phyloP scores from a whole-genome alignment of 2,888 invertebrate genomes.

The Lepidocyrtinus sp. region DNA sequence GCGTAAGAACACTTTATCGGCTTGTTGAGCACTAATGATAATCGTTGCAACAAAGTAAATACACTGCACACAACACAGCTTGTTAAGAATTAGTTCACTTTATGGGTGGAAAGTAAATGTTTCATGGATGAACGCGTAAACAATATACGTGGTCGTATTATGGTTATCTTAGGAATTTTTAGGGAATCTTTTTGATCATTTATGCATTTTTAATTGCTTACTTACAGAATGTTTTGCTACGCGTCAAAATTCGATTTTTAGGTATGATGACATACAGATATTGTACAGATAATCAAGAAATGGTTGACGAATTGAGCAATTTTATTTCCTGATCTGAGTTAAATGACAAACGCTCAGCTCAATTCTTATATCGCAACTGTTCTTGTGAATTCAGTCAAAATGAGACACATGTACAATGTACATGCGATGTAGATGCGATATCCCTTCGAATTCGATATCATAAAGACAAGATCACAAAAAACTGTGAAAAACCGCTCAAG shows the following conservation, averaged over 20 bases:
- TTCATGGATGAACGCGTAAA: not conserved
- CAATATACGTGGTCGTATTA: no score
- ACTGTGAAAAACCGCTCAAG: conserved; percentile 53
- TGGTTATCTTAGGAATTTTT: no score
- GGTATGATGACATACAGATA: no score
- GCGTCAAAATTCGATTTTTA: no score
- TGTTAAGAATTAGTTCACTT: not conserved
- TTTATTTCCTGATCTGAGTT: no score
- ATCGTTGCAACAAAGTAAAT: not conserved
- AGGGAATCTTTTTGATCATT: no score
- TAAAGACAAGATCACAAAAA: not conserved
- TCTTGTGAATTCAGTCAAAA: not conserved
- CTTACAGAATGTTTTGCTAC: not conserved
- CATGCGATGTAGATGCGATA: not conserved
- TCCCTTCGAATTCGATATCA: not conserved
- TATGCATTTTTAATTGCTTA: not conserved
- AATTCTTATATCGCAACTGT: no score
- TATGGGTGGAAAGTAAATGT: not conserved
- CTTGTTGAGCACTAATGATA: conserved; percentile 48
- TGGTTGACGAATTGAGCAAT: no score
- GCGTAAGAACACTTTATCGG: conserved; percentile 44
- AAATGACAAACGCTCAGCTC: no score
- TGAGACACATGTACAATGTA: not conserved
- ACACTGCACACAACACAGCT: not conserved
- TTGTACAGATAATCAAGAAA: no score